phyloP scores from a whole-genome alignment of 2,113 vertebrate species.

The Neofelis nebulosa region DNA sequence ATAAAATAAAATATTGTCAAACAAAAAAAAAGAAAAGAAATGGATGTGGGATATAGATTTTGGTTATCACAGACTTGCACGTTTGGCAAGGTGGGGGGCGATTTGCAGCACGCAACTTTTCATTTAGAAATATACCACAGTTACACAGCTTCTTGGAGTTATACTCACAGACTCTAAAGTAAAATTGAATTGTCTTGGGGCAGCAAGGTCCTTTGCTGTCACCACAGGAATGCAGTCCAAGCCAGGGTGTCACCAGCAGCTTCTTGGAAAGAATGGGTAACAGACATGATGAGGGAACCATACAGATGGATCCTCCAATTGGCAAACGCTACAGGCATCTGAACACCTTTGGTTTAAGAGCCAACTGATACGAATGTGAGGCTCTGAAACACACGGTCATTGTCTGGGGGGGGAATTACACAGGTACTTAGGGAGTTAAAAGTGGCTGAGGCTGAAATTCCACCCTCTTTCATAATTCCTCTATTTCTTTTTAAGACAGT shows the following conservation, averaged over 20 bases:
- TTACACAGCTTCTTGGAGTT: not conserved
- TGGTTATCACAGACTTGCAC: not conserved
- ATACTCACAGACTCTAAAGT: not conserved
- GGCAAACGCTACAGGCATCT: not conserved
- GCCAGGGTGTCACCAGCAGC: no score
- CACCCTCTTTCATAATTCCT: not conserved
- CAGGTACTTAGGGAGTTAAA: not conserved
- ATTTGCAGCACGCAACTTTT: not conserved
- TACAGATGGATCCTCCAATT: not conserved
- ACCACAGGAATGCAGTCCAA: fast-evolving
- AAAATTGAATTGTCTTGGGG: not conserved
- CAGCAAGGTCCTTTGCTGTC: not conserved
- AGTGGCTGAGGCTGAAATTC: not conserved
- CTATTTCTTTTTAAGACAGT: slow-evolving; percentile 50
- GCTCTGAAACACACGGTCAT: not conserved
- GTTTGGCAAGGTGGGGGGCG: not conserved
- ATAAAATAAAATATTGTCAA: no score
- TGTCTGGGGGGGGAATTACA: not conserved
- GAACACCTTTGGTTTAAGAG: not conserved
- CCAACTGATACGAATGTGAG: not conserved
- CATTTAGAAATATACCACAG: not conserved
- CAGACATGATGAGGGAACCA: not conserved
- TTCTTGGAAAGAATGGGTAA: not conserved
- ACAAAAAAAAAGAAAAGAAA: not conserved
- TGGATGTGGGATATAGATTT: not conserved